Conservation (phyloP, 2,113 vertebrate genomes). For the Pluvianellus socialis region DNA sequence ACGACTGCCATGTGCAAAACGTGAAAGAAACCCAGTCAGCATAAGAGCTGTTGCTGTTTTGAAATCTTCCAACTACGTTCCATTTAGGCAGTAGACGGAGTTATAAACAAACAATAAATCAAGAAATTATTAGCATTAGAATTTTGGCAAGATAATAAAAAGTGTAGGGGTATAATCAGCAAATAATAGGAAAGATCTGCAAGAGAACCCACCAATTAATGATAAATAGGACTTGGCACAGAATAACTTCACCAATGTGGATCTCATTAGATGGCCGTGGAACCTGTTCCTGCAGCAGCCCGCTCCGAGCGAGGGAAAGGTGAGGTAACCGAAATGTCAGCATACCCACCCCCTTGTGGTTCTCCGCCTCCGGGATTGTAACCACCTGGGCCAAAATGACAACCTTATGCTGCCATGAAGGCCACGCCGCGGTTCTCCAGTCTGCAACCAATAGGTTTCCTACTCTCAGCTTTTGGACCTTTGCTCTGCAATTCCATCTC, state of each 20-base stretch:
- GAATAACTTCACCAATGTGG: slow-evolving; percentile 68
- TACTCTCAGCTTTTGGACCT: slow-evolving; percentile 30
- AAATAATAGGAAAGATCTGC: slow-evolving; percentile 75
- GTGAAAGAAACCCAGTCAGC: slow-evolving; percentile 61
- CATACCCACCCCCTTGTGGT: background rate
- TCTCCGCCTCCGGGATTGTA: slow-evolving; percentile 63
- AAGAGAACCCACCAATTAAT: slow-evolving; percentile 70
- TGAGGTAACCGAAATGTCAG: slow-evolving; percentile 73
- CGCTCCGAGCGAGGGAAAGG: slow-evolving; percentile 66
- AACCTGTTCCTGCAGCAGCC: slow-evolving; percentile 70
- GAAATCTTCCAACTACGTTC: slow-evolving; percentile 51
- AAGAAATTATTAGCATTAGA: slow-evolving; percentile 73
- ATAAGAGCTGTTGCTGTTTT: slow-evolving; percentile 52
- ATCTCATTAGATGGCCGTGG: slow-evolving; percentile 75
- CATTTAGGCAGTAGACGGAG: slow-evolving; percentile 44
- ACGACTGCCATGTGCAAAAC: slow-evolving; percentile 48
- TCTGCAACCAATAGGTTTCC: slow-evolving; percentile 50
- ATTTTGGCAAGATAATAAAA: slow-evolving; percentile 77
- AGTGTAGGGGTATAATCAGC: slow-evolving; percentile 64
- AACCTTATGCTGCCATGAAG: slow-evolving; percentile 68
- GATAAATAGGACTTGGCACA: slow-evolving; percentile 70
- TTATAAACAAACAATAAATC: slow-evolving; percentile 76
- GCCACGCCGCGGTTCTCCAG: slow-evolving; percentile 10
- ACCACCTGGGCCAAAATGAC: slow-evolving; percentile 78
- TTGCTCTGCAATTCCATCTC: slow-evolving; percentile 34